A percentile compares a stretch with the other conserved stretches of the same genome.
Evolutionary conservation across 2,797 vertebrate genomes (phyloP).

Genomic region (Otus scops): DNA sequence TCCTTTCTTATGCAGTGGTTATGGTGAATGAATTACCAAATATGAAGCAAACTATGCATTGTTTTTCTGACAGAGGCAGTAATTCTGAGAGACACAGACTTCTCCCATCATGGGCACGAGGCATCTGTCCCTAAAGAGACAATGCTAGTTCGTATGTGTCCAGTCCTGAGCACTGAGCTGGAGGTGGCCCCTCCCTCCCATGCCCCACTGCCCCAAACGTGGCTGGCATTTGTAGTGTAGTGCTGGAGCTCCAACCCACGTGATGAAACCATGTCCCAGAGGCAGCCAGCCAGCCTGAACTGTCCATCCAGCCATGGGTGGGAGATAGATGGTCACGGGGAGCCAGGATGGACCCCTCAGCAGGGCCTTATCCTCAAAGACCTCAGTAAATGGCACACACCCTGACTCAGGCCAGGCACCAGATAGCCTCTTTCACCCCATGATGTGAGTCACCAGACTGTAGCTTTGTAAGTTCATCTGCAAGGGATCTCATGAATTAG

Average conservation of each 20-base stretch:
- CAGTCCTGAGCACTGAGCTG: not conserved
- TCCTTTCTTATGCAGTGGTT: not conserved
- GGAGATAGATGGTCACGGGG: not conserved
- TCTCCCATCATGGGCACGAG: not conserved
- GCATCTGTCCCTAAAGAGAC: not conserved
- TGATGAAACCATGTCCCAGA: not conserved
- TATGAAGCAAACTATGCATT: not conserved
- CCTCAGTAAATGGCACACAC: not conserved
- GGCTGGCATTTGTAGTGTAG: not conserved
- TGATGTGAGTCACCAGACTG: not conserved
- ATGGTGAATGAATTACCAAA: not conserved
- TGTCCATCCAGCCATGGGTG: not conserved
- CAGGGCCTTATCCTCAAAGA: not conserved
- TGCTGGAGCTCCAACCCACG: not conserved
- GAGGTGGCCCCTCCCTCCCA: not conserved
- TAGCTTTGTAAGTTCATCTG: not conserved
- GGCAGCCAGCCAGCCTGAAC: not conserved
- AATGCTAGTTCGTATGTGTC: not conserved
- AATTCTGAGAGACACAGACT: not conserved
- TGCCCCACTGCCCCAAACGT: not conserved
- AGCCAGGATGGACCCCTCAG: not conserved
- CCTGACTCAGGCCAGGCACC: not conserved
- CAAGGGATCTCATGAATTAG: not conserved
- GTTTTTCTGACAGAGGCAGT: not conserved
- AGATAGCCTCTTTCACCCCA: not conserved